Percentiles rank a stretch among this genome's conserved stretches.
Conservation (phyloP, 2,113 vertebrate species). For the Bubo blakistoni region DNA sequence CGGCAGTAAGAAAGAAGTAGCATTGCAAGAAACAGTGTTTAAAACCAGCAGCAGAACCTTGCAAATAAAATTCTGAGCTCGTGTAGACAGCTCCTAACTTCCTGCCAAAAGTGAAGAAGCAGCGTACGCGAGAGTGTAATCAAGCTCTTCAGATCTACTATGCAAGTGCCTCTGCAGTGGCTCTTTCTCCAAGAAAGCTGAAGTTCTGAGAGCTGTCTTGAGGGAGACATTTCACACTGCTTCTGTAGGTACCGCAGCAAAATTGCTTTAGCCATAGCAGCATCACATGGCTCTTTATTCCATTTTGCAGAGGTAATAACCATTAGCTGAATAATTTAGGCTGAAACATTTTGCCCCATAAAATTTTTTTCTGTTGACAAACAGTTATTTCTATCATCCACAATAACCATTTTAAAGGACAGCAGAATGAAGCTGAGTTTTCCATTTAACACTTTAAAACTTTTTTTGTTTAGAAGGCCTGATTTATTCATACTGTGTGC, state of each 20-base stretch:
- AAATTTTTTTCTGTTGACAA: background rate
- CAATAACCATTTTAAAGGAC: background rate
- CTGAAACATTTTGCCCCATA: conserved; percentile 3
- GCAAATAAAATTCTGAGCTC: background rate
- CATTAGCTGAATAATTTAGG: conserved; percentile 52
- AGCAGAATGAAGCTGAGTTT: background rate
- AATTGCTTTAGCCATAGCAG: background rate
- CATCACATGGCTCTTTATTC: background rate
- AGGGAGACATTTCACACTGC: conserved; percentile 25
- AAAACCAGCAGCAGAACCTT: background rate
- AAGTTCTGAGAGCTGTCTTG: background rate
- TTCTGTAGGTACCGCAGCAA: background rate
- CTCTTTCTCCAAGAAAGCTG: background rate
- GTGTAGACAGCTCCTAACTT: background rate
- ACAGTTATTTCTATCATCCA: conserved; percentile 35
- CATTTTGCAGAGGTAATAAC: conserved; percentile 31
- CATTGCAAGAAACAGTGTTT: background rate
- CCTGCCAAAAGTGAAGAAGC: conserved; percentile 6
- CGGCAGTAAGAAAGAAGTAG: background rate
- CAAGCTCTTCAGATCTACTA: background rate
- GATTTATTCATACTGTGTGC: background rate
- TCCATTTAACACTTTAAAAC: background rate
- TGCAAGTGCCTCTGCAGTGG: background rate
- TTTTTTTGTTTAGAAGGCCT: background rate
- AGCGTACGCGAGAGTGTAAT: background rate